These are phyloP conservation scores for Cephus cinctus DNA, from an alignment of 1,140 invertebrate species.

Conservation along the genomic window DNA sequence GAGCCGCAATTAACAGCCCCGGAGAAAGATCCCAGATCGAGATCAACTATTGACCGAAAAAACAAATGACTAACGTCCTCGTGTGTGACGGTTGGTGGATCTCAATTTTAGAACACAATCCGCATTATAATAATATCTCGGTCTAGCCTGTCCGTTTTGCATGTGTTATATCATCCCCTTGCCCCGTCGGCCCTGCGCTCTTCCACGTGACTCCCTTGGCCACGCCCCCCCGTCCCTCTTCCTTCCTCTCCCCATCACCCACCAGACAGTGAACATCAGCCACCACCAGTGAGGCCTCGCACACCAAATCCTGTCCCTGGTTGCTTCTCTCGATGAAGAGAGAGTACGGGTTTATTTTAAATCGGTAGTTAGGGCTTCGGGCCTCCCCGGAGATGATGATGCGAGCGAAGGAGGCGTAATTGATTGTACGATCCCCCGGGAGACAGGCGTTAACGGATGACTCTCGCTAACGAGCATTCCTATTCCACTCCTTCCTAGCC, in stretches of 20 bases:
- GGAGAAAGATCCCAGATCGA: too few relatives aligned
- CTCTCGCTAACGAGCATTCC: slow-evolving; percentile 57
- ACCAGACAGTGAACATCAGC: too few relatives aligned
- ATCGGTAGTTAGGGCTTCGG: slow-evolving; percentile 49
- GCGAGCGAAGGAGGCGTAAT: slow-evolving; percentile 52
- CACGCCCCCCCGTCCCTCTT: too few relatives aligned
- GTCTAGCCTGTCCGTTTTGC: too few relatives aligned
- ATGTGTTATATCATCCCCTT: too few relatives aligned
- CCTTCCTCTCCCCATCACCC: too few relatives aligned
- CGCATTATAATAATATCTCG: slow-evolving; percentile 7
- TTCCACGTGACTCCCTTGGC: too few relatives aligned
- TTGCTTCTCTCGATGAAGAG: slow-evolving; percentile 7
- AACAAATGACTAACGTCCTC: slow-evolving; percentile 5
- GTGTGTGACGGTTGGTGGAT: not conserved
- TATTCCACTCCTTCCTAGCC: slow-evolving; percentile 38
- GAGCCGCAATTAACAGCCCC: too few relatives aligned
- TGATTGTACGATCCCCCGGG: slow-evolving; percentile 53
- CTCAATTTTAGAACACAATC: slow-evolving; percentile 6
- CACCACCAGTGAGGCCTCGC: too few relatives aligned
- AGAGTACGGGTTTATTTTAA: slow-evolving; percentile 49
- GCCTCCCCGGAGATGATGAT: slow-evolving; percentile 52
- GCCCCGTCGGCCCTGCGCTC: too few relatives aligned
- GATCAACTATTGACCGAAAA: too few relatives aligned
- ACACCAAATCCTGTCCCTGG: too few relatives aligned
- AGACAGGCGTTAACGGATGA: slow-evolving; percentile 58